Base-by-base conservation (phyloP, 2,113 vertebrate species). In the Pseudois nayaur region DNA sequence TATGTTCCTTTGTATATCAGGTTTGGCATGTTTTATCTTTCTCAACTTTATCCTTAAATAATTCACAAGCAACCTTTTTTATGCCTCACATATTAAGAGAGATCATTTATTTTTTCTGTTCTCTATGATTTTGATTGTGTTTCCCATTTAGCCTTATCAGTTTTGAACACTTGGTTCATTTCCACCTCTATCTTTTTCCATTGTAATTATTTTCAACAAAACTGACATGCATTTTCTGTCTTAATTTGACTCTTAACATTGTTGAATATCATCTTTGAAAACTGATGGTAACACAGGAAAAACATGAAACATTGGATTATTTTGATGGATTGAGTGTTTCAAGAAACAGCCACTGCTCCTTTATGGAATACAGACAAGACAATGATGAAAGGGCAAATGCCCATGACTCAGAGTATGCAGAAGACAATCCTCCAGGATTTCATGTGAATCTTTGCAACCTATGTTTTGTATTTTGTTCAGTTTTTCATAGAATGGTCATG, bases 251-350 rank as follows among this genome's bases (percentile, higher is more conserved):
- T 96, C 89, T 97, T 98, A 94, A 67, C 2, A 15, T 12, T 85
- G 85, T 95, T 95, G 98, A 98, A 98, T 98, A 95, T 94, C 29
- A 95, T 84, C 85, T 97, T 88, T 97, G 45, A 94, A 97, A 97
- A 48, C 6, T 14, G 48, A 92, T 79, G 59, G 82, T 85, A 95
- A 87, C 52, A 57, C n/a, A 62, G 19, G 8, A 54, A 78, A 94
- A 81, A 87, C 12, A 78, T 54, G 52, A 92, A 95, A 25, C 36
- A 21, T 40, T 85, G 50, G 55, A 21, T 33, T 52, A 87, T 96
- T 97, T 97, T 67, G 33, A 11, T 76, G n/a, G n/a, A 12, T 36
- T 29, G 40, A 2, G 0, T 13, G 2, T 96, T 97, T 97, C 3
- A 36, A 87, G 92, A 89, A 95, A 86, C 64, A 95, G 96, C 33